These are phyloP conservation scores for Mugil cephalus DNA, from an alignment of 2,113 vertebrate species.

Conservation along the genomic window DNA sequence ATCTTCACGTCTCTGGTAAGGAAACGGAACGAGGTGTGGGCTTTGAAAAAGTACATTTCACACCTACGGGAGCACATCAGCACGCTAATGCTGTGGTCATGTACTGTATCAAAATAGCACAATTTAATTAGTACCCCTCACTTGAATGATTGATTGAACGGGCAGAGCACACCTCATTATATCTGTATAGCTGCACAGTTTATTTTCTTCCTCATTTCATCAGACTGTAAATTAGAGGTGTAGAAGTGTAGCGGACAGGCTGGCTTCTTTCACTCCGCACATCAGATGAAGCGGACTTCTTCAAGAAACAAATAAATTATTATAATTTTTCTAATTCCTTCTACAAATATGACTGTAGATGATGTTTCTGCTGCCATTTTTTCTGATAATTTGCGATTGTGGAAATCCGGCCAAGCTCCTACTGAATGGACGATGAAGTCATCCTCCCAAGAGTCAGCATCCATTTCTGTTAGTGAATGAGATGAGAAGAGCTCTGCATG, in stretches of 20 bases:
- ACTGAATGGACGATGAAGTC: conserved; percentile 29
- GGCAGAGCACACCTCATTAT: conserved; percentile 18
- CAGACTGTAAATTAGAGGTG: conserved; percentile 28
- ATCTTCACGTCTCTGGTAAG: conserved; percentile 99
- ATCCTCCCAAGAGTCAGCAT: conserved; percentile 12
- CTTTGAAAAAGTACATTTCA: conserved; percentile 30
- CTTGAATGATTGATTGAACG: conserved; percentile 39
- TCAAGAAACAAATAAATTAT: conserved; percentile 39
- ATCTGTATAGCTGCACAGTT: not conserved
- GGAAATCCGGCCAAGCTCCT: conserved; percentile 13
- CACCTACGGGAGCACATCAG: conserved; percentile 20
- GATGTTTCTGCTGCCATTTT: conserved; percentile 10
- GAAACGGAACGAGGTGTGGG: not conserved
- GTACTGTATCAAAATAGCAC: conserved; percentile 20
- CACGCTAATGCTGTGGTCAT: not conserved
- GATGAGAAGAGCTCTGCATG: not conserved
- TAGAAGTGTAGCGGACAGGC: not conserved
- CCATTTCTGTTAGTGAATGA: conserved; percentile 21
- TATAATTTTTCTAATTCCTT: conserved; percentile 16
- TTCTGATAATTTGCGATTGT: conserved; percentile 15
- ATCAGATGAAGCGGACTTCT: conserved; percentile 28
- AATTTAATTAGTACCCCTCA: conserved; percentile 34
- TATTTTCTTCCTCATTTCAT: conserved; percentile 37
- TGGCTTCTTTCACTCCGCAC: not conserved
- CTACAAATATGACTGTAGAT: not conserved